Evolutionary conservation across 2,113 vertebrate genomes (phyloP).

Genomic region (Dipodomys merriami): DNA sequence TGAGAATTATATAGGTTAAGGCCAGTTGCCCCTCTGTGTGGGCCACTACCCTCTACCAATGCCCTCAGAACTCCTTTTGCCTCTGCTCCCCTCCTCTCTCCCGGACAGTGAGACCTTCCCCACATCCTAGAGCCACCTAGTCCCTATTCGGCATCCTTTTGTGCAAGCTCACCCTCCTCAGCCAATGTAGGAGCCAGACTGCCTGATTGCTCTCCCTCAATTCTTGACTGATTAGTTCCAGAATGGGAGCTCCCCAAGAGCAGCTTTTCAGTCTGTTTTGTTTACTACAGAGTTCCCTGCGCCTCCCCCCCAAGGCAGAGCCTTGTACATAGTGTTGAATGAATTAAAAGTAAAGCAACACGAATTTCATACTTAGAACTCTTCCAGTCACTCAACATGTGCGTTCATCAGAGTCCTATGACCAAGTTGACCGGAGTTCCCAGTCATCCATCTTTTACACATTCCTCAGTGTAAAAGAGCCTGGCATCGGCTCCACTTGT

Average conservation of each 20-base stretch:
- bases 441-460: background rate
- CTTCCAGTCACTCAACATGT: background rate
- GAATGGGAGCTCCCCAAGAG: background rate
- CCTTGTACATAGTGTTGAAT: background rate
- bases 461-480: rapidly evolving
- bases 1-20: background rate
- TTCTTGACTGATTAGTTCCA: too few relatives aligned
- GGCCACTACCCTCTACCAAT: background rate
- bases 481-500: background rate
- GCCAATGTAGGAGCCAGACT: too few relatives aligned
- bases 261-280: background rate
- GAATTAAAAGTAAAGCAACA: background rate
- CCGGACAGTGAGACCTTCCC: too few relatives aligned
- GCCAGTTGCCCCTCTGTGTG: background rate
- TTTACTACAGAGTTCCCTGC: background rate
- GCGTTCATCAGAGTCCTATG: background rate
- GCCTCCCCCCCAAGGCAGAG: background rate
- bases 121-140: rapidly evolving
- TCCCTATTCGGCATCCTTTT: background rate
- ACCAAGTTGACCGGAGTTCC: background rate
- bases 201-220: background rate
- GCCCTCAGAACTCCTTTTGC: too few relatives aligned
- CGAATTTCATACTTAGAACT: background rate
- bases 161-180: background rate
- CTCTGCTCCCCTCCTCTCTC: background rate